Base-by-base conservation (phyloP, 2,113 vertebrate species). In the Malurus elegans region DNA sequence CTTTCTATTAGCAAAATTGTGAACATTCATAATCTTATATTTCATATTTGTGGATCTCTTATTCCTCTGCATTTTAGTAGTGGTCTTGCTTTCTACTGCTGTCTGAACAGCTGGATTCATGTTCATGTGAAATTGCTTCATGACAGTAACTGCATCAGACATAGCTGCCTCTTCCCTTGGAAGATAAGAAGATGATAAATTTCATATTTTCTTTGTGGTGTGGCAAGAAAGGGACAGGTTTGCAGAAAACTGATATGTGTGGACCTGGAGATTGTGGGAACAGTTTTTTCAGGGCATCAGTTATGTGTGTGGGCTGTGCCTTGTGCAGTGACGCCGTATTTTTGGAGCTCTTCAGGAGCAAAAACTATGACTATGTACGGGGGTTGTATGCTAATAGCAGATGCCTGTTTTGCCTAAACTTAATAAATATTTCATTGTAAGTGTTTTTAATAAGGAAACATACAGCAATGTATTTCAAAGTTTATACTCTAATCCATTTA, bases 341-440 rank as follows among this genome's bases (percentile, higher is more conserved):
- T 67, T 70, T 74, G 19, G 62, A 82, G 54, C 91, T 90, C 42
- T 67, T 69, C 71, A n/a, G 61, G 51, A 90, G 38, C 44, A 64
- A 82, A 93, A 94, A 62, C 75, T 56, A 1, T 65, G 79, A 79
- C 71, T 88, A 0, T 16, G 42, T 61, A 69, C 0, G 13, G 90
- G 83, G 66, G 29, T 56, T 93, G 62, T 64, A 66, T 4, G 1
- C 74, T 88, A 44, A 91, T 32, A 91, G 71, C 92, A 87, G 88
- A 79, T 94, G 95, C 61, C 51, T 91, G 69, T 82, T 96, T 94
- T 96, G 75, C 74, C 66, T 81, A 62, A 87, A 89, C n/a, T 58
- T 89, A 74, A 61, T 84, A 95, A 95, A 94, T 92, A 94, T 83
- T 92, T 92, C 1, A 66, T 60, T 91, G 44, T 79, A 48, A 93